These are phyloP conservation scores for Crossocerus cetratus DNA, from an alignment of 2,888 invertebrate genomes.

Conservation along the genomic window DNA sequence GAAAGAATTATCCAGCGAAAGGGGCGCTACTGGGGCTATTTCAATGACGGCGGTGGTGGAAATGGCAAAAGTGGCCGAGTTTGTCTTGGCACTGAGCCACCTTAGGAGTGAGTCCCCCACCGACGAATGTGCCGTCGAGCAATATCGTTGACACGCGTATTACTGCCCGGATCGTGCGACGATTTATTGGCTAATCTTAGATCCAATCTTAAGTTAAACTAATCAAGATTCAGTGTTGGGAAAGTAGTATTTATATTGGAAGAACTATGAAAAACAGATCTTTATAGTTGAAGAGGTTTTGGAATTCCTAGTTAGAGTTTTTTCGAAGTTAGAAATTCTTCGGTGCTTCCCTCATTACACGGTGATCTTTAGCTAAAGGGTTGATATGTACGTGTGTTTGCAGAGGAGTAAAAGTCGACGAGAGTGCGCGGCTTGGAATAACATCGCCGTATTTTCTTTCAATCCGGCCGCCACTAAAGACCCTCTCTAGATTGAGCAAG, in stretches of 20 bases:
- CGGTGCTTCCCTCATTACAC: no score
- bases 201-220: neutral
- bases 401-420: no score
- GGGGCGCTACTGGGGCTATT: conserved; percentile 4
- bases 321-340: no score
- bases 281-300: no score
- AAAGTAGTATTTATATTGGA: no score
- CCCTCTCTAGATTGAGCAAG: conserved; percentile 26
- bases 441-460: conserved; percentile 73
- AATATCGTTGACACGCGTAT: conserved; percentile 23
- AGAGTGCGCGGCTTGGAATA: conserved; percentile 69
- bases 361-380: no score
- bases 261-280: no score
- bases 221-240: conserved; percentile 1
- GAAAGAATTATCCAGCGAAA: conserved; percentile 10
- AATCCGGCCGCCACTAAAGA: conserved; percentile 65
- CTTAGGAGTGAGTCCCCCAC: conserved; percentile 11
- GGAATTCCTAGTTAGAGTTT: no score
- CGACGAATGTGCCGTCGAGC: conserved; percentile 34
- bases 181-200: conserved; percentile 28
- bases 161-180: conserved; percentile 1
- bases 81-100: conserved; percentile 51
- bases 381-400: no score
- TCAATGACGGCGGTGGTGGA: conserved; percentile 28
- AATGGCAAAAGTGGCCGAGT: conserved; percentile 35